Percentiles rank a stretch among this genome's conserved stretches.
Conservation (phyloP, 2,113 vertebrate genomes). For the Nansenia antarctica region DNA sequence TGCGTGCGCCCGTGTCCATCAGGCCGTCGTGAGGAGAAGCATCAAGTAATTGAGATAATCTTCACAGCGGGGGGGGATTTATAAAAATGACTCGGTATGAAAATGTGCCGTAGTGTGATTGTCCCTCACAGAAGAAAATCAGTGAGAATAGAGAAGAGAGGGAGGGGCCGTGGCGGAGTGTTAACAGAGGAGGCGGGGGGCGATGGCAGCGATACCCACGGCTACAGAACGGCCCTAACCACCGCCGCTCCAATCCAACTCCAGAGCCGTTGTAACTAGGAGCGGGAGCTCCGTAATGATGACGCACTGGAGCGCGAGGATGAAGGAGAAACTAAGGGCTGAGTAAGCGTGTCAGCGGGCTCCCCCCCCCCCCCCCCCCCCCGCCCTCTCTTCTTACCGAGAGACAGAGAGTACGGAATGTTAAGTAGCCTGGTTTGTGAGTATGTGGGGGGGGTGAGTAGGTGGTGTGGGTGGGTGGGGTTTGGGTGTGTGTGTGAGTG, state of each 20-base stretch:
- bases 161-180: background rate
- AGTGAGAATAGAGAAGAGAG: too few species aligned
- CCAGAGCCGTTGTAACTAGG: background rate
- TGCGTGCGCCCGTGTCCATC: background rate
- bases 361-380: too few species aligned
- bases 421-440: too few species aligned
- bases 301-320: background rate
- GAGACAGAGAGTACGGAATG: too few species aligned
- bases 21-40: too few species aligned
- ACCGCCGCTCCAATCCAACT: background rate
- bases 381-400: background rate
- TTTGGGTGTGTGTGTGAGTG: background rate
- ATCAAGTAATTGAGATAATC: slow-evolving; percentile 1
- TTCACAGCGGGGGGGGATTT: background rate
- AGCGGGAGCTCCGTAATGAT: background rate
- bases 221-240: background rate
- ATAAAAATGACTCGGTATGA: background rate
- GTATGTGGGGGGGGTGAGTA: too few species aligned
- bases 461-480: too few species aligned
- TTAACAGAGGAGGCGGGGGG: background rate
- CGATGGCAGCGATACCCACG: background rate
- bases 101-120: background rate
- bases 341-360: background rate
- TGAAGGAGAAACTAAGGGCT: background rate
- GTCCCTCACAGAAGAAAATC: background rate